A percentile compares a stretch with the other conserved stretches of the same genome.
Evolutionary conservation across 2,797 vertebrate genomes (phyloP).

Genomic region (Spheniscus humboldti): DNA sequence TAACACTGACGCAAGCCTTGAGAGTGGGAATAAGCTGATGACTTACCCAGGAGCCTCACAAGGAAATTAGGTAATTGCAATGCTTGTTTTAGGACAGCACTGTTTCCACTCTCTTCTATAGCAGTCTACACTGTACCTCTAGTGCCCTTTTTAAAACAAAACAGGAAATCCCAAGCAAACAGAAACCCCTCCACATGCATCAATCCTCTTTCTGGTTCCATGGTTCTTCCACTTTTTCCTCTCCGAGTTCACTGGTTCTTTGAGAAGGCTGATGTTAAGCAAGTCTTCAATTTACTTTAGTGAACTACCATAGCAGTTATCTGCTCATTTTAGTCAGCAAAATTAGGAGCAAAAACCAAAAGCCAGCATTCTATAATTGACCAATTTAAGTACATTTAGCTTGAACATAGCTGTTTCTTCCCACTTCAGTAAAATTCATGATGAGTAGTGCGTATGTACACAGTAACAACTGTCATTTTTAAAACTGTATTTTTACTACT

Average conservation of each 20-base stretch:
- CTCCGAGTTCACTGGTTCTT: neutral
- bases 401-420: neutral
- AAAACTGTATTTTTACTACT: neutral
- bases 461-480: neutral
- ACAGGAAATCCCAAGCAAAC: neutral
- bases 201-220: neutral
- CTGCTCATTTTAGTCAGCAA: neutral
- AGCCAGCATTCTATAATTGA: neutral
- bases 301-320: neutral
- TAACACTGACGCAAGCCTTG: neutral
- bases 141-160: neutral
- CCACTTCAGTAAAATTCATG: neutral
- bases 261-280: neutral
- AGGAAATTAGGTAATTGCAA: neutral
- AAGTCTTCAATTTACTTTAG: neutral
- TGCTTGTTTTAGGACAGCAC: neutral
- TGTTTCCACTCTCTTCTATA: neutral
- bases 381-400: neutral
- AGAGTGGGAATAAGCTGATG: neutral
- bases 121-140: neutral
- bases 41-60: neutral
- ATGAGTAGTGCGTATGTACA: neutral
- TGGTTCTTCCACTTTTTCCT: neutral
- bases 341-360: neutral
- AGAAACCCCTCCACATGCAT: neutral